Evolutionary conservation across 2,797 vertebrate genomes (phyloP).

Genomic region (Aplochiton taeniatus): DNA sequence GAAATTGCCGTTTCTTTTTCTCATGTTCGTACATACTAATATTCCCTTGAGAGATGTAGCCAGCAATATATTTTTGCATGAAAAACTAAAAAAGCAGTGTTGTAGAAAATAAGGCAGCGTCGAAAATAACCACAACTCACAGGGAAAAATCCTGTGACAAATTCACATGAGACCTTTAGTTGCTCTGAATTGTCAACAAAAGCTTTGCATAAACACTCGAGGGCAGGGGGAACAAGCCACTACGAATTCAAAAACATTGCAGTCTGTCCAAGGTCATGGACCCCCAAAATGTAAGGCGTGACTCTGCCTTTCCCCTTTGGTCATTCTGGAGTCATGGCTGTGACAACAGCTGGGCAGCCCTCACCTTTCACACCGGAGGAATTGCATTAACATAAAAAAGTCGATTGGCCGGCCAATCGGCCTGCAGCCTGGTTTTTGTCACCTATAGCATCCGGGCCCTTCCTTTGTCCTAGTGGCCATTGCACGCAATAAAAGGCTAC

Average conservation of each 20-base stretch:
- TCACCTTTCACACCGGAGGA: not conserved
- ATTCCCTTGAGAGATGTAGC: not conserved
- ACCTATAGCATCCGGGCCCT: constrained; percentile 21
- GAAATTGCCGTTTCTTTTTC: not conserved
- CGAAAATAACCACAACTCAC: constrained; percentile 6
- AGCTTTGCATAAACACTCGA: constrained; percentile 11
- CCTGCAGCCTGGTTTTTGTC: constrained; percentile 32
- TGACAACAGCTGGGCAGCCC: constrained; percentile 24
- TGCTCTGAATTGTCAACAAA: constrained; percentile 2
- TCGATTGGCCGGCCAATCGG: constrained; percentile 16
- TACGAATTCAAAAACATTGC: constrained; percentile 38
- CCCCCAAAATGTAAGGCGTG: not conserved
- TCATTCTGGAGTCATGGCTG: constrained; percentile 29
- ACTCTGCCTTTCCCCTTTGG: constrained; percentile 19
- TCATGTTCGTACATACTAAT: constrained; percentile 1
- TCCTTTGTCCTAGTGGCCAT: constrained; percentile 37
- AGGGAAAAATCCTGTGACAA: accelerated
- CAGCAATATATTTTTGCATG: not conserved
- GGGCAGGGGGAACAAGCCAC: constrained; percentile 20
- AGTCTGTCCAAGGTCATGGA: constrained; percentile 44
- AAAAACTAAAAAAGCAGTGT: not conserved
- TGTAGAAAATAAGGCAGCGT: not conserved
- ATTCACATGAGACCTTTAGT: constrained; percentile 5
- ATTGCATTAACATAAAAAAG: not conserved
- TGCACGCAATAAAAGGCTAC: constrained; percentile 54